A percentile compares a stretch with the other conserved stretches of the same genome.
Evolutionary conservation across 2,797 vertebrate genomes (phyloP).

Genomic region (Knipowitschia caucasica): DNA sequence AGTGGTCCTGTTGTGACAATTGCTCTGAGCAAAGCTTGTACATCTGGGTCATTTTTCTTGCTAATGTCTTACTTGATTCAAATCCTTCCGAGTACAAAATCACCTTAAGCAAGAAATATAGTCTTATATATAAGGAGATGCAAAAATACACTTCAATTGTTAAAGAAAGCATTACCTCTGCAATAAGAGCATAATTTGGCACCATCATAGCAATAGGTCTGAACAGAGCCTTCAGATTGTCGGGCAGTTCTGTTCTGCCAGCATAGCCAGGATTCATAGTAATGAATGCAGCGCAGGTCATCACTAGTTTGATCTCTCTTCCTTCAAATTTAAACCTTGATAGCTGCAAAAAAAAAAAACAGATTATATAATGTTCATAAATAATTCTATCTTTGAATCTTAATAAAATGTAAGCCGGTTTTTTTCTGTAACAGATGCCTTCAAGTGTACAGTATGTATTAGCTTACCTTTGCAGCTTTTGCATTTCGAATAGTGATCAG

Average conservation of each 20-base stretch:
- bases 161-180: conserved; percentile 72
- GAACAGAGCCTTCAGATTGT: conserved; percentile 87
- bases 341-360: conserved; percentile 57
- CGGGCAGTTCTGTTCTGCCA: conserved; percentile 84
- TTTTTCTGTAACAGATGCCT: too few species aligned
- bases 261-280: conserved; percentile 91
- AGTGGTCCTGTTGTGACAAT: conserved; percentile 90
- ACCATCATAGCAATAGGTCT: conserved; percentile 90
- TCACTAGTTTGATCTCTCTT: conserved; percentile 83
- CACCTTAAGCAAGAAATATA: conserved; percentile 63
- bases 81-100: conserved; percentile 88
- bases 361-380: background rate
- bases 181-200: conserved; percentile 86
- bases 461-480: conserved; percentile 81
- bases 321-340: conserved; percentile 86
- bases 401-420: background rate
- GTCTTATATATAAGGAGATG: background rate
- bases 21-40: conserved; percentile 88
- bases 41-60: conserved; percentile 88
- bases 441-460: background rate
- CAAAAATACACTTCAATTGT: background rate
- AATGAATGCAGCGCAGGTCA: conserved; percentile 87
- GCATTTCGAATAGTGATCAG: conserved; percentile 86
- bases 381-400: background rate
- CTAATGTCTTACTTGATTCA: conserved; percentile 83